A percentile compares a stretch with the other conserved stretches of the same genome.
Conservation (phyloP, 2,888 invertebrate species). For the Anagyrus pseudococci region DNA sequence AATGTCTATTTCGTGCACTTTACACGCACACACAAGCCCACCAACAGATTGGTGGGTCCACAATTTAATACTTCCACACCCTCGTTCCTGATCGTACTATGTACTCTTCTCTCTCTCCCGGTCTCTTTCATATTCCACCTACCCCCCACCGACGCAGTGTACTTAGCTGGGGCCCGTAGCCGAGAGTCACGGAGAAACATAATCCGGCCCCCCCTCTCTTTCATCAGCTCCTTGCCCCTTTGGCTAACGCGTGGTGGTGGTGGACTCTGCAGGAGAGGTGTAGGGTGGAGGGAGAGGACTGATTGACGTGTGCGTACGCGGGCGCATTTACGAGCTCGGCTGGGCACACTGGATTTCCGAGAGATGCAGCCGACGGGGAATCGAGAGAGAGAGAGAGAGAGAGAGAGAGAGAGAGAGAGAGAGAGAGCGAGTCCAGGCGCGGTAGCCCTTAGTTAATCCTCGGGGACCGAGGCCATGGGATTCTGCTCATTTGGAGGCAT, state of each 20-base stretch:
- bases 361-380: too few species aligned
- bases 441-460: slow-evolving; percentile 26
- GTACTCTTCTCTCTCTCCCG: too few species aligned
- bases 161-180: neutral
- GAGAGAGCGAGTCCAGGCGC: neutral
- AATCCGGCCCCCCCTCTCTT: neutral
- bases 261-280: neutral
- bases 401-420: slow-evolving; percentile 5
- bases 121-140: too few species aligned
- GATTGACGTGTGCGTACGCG: slow-evolving; percentile 19
- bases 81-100: neutral
- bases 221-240: neutral
- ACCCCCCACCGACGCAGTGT: too few species aligned
- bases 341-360: slow-evolving; percentile 20
- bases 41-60: slow-evolving; percentile 51
- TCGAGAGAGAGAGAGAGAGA: slow-evolving; percentile 2
- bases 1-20: slow-evolving; percentile 2
- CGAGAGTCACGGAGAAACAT: neutral
- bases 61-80: slow-evolving; percentile 51
- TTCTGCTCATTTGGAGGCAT: slow-evolving; percentile 32
- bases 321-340: slow-evolving; percentile 4
- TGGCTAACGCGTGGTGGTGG: neutral
- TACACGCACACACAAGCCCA: slow-evolving; percentile 36
- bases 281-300: slow-evolving; percentile 2
- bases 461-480: slow-evolving; percentile 7